Conservation (phyloP, 2,113 vertebrate genomes). For the Microcebus tavaratra region DNA sequence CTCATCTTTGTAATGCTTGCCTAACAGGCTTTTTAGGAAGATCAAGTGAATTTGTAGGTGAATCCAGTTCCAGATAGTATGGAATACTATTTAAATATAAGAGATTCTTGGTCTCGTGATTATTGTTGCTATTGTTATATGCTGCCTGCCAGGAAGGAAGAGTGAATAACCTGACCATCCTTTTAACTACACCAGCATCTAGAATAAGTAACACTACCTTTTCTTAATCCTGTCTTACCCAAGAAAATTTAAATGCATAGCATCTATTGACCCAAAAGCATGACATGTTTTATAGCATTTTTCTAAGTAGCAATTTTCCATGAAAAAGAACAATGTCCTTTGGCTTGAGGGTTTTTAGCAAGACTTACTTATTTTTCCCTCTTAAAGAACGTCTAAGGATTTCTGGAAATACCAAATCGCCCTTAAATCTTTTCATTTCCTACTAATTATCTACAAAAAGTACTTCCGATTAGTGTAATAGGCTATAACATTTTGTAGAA, state of each 20-base stretch:
- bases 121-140: background rate
- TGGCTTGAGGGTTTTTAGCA: conserved; percentile 67
- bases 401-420: conserved; percentile 75
- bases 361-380: conserved; percentile 70
- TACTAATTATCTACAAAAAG: conserved; percentile 80
- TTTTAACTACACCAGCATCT: background rate
- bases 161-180: background rate
- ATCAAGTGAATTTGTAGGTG: background rate
- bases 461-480: conserved; percentile 73
- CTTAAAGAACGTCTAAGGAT: conserved; percentile 77
- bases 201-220: conserved; percentile 24
- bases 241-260: conserved; percentile 48
- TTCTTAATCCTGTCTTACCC: conserved; percentile 8
- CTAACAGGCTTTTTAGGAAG: background rate
- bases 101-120: background rate
- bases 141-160: background rate
- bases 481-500: conserved; percentile 72
- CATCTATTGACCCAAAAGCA: conserved; percentile 6
- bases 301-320: conserved; percentile 75
- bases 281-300: conserved; percentile 59
- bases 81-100: background rate
- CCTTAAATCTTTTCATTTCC: conserved; percentile 73
- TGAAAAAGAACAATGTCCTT: conserved; percentile 55
- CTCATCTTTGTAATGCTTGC: background rate
- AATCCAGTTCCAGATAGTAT: background rate